A percentile compares a stretch with the other conserved stretches of the same genome.
Conservation (phyloP, 2,113 vertebrate species). For the Cyrtonyx montezumae region DNA sequence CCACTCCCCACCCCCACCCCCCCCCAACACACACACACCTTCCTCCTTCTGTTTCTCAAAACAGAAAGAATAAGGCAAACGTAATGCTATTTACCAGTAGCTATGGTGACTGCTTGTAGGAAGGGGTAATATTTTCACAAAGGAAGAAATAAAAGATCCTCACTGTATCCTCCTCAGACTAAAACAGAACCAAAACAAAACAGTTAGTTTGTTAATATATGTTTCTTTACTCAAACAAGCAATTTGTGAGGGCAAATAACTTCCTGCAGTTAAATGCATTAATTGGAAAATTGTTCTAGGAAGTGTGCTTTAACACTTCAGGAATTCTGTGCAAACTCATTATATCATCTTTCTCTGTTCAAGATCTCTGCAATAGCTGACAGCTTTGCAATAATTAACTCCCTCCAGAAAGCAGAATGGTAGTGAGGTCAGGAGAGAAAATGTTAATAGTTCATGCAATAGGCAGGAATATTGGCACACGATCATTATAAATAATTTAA, state of each 20-base stretch:
- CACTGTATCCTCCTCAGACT: not conserved
- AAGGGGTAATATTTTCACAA: not conserved
- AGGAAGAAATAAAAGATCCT: not conserved
- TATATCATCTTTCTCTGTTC: not conserved
- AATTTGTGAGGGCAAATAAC: not conserved
- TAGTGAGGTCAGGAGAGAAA: slow-evolving; percentile 35
- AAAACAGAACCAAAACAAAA: not conserved
- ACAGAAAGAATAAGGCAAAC: not conserved
- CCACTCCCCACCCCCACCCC: not conserved
- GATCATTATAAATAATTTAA: slow-evolving; percentile 65
- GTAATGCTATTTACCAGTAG: slow-evolving; percentile 27
- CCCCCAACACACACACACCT: no score
- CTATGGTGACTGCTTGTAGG: slow-evolving; percentile 31
- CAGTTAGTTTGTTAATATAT: not conserved
- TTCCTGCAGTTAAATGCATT: not conserved
- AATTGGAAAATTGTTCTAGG: not conserved
- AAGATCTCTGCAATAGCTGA: not conserved
- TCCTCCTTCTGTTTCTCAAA: not conserved
- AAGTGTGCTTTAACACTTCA: not conserved
- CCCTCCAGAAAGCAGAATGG: slow-evolving; percentile 22
- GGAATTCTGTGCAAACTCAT: not conserved
- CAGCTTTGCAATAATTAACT: slow-evolving; percentile 39
- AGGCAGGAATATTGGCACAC: slow-evolving; percentile 47
- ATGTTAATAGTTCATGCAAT: slow-evolving; percentile 58
- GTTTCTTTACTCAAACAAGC: not conserved